Percentiles rank a stretch among this genome's conserved stretches.
Conservation (phyloP, 2,113 vertebrate species). For the Trematocara marginatum region DNA sequence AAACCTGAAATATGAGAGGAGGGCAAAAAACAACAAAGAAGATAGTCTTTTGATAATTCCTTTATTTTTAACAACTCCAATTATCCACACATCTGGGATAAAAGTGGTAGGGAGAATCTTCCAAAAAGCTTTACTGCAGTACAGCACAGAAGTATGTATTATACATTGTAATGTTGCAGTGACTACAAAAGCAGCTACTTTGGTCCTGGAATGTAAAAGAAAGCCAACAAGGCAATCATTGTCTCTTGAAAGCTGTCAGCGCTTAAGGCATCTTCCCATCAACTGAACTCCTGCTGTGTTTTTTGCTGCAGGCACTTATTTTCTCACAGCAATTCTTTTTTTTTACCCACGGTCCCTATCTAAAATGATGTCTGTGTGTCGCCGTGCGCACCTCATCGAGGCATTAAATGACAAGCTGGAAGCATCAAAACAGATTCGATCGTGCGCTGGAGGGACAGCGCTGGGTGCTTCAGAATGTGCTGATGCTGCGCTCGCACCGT, state of each 20-base stretch:
- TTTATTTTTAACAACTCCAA: slow-evolving; percentile 35
- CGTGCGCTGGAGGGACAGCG: slow-evolving; percentile 11
- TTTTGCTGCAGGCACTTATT: slow-evolving; percentile 35
- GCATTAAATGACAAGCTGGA: slow-evolving; percentile 54
- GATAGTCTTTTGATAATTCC: slow-evolving; percentile 23
- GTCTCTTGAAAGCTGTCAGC: slow-evolving; percentile 51
- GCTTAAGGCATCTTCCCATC: slow-evolving; percentile 49
- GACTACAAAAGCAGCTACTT: slow-evolving; percentile 28
- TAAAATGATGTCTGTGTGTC: slow-evolving; percentile 24
- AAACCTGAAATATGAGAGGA: slow-evolving; percentile 8
- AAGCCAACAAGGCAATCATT: slow-evolving; percentile 45
- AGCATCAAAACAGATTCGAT: slow-evolving; percentile 33
- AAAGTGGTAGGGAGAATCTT: neutral
- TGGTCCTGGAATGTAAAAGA: slow-evolving; percentile 32
- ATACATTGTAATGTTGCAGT: neutral
- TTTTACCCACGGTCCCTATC: slow-evolving; percentile 3
- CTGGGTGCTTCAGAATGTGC: slow-evolving; percentile 10
- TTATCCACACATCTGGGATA: slow-evolving; percentile 16
- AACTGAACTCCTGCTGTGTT: slow-evolving; percentile 28
- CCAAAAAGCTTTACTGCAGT: neutral
- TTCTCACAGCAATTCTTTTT: slow-evolving; percentile 1
- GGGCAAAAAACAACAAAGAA: slow-evolving; percentile 18
- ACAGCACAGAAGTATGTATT: neutral
- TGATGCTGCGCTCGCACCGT: neutral
- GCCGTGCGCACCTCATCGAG: slow-evolving; percentile 21